Conservation (phyloP, 2,113 vertebrate genomes). For the Takifugu bimaculatus region DNA sequence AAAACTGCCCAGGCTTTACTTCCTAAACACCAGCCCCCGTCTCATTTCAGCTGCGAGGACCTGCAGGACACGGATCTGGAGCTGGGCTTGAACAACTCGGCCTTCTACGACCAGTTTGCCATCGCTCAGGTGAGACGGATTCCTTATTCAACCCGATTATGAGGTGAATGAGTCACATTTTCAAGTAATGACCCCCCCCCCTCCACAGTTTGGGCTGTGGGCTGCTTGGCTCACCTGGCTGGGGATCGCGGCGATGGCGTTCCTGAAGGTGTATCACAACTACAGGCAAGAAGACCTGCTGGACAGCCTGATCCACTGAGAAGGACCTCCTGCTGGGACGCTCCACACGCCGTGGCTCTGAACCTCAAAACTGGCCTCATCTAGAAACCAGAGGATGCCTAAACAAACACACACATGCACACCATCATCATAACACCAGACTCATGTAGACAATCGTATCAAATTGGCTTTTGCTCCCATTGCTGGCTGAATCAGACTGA, state of each 20-base stretch:
- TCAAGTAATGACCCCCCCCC: background rate
- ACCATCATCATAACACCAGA: slow-evolving; percentile 24
- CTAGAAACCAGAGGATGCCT: slow-evolving; percentile 59
- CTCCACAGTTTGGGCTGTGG: slow-evolving; percentile 90
- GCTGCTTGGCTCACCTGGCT: slow-evolving; percentile 95
- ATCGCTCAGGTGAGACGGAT: slow-evolving; percentile 83
- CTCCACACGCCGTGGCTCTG: slow-evolving; percentile 74
- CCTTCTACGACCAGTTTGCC: slow-evolving; percentile 95
- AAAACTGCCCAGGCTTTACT: background rate
- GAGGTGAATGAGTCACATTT: background rate
- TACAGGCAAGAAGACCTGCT: slow-evolving; percentile 93
- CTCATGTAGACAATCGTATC: slow-evolving; percentile 60
- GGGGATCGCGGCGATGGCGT: slow-evolving; percentile 86
- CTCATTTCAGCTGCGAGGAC: slow-evolving; percentile 84
- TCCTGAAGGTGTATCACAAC: slow-evolving; percentile 94
- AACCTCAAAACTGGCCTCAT: slow-evolving; percentile 87
- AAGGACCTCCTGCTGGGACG: slow-evolving; percentile 91
- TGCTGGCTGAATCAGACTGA: slow-evolving; percentile 22
- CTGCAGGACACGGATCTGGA: slow-evolving; percentile 90
- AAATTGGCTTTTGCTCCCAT: slow-evolving; percentile 38
- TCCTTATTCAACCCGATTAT: background rate
- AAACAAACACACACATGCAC: slow-evolving; percentile 15
- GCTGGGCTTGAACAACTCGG: slow-evolving; percentile 88
- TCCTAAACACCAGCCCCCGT: background rate
- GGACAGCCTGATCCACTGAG: slow-evolving; percentile 91